Conservation (phyloP, 2,113 vertebrate genomes). For the Columbina picui region DNA sequence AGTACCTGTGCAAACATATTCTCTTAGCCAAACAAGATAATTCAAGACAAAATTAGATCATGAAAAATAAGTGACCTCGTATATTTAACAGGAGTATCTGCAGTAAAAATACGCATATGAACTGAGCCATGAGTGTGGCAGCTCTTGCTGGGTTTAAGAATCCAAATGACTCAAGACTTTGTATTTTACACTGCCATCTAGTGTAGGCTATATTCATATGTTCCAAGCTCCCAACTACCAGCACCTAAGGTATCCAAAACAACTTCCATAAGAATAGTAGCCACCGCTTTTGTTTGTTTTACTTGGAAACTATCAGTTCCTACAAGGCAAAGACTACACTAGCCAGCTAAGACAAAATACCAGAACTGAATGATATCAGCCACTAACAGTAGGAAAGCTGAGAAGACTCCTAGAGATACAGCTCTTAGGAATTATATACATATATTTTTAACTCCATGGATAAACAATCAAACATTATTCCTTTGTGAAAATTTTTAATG, state of each 20-base stretch:
- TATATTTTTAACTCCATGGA: not conserved
- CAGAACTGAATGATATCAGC: not conserved
- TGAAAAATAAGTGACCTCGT: not conserved
- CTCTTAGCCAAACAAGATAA: not conserved
- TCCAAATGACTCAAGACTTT: not conserved
- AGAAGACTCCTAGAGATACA: not conserved
- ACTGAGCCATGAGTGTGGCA: not conserved
- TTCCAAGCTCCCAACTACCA: not conserved
- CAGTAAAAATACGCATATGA: not conserved
- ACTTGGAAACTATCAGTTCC: not conserved
- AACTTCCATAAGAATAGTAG: not conserved
- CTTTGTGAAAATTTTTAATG: not conserved
- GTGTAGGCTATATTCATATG: not conserved
- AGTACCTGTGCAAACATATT: not conserved
- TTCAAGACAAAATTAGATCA: not conserved
- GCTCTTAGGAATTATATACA: not conserved
- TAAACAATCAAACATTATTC: not conserved
- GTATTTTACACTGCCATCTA: slow-evolving; percentile 76
- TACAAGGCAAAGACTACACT: not conserved
- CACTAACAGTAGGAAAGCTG: not conserved
- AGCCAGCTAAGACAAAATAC: not conserved
- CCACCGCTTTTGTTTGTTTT: not conserved
- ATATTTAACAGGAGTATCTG: not conserved
- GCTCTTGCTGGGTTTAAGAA: not conserved
- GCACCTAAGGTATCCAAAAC: not conserved